Conservation (phyloP, 2,888 invertebrate species). For the Trypoxylon attenuatum region DNA sequence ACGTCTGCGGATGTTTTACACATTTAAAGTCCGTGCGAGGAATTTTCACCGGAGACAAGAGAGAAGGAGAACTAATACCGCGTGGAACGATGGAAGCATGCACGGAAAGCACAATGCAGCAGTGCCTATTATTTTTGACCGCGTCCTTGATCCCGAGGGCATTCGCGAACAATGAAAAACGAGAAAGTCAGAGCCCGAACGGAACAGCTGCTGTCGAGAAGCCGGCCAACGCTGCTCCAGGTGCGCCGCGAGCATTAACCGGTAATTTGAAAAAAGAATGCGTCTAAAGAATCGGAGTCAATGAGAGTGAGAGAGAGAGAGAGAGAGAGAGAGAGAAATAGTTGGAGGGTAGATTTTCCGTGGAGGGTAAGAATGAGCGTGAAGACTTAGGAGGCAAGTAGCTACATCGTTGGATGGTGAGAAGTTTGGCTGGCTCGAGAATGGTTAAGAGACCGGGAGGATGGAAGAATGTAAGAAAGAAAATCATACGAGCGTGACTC, state of each 20-base stretch:
- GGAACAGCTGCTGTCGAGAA: neutral
- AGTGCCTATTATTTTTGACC: slow-evolving; percentile 4
- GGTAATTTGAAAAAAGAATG: slow-evolving; percentile 1
- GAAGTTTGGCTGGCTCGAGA: neutral
- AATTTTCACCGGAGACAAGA: no score
- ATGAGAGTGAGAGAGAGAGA: neutral
- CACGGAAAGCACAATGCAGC: no score
- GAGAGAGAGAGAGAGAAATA: neutral
- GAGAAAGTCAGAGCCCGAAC: neutral
- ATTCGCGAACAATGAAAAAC: neutral
- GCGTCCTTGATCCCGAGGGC: slow-evolving; percentile 2
- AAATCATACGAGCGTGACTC: no score
- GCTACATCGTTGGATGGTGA: neutral
- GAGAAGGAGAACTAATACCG: no score
- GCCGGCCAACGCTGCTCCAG: no score
- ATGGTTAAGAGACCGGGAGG: no score
- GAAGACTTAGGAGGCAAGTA: neutral
- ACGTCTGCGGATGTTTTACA: no score
- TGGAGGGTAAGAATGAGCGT: neutral
- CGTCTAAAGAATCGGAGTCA: no score
- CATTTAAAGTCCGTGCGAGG: no score
- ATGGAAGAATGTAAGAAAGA: no score
- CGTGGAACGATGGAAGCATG: no score
- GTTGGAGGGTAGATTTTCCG: neutral
- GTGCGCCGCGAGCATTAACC: neutral